These are phyloP conservation scores for Marasmarcha lunaedactyla DNA, from an alignment of 2,888 invertebrate species.

Conservation along the genomic window DNA sequence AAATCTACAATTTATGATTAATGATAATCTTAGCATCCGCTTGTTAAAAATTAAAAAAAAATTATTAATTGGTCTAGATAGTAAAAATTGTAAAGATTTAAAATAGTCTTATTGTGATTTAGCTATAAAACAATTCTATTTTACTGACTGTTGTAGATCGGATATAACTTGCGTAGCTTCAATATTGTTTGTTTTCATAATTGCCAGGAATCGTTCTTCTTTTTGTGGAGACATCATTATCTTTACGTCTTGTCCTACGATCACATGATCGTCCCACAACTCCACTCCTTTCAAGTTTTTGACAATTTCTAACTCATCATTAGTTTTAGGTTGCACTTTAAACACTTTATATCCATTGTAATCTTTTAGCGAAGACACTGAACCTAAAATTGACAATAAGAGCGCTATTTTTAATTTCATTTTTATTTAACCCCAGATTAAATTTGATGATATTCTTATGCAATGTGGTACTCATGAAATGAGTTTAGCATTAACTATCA, in stretches of 20 bases:
- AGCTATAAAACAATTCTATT: too few relatives aligned
- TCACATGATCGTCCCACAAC: constrained; percentile 42
- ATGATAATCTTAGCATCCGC: too few relatives aligned
- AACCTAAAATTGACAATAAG: not conserved
- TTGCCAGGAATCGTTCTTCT: constrained; percentile 22
- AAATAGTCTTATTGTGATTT: too few relatives aligned
- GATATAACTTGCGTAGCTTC: constrained; percentile 27
- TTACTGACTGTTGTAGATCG: constrained; percentile 44
- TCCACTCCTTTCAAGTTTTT: constrained; percentile 44
- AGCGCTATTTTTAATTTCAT: not conserved
- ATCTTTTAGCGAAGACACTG: constrained; percentile 21
- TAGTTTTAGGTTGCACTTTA: constrained; percentile 56
- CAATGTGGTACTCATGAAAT: too few relatives aligned
- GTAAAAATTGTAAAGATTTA: too few relatives aligned
- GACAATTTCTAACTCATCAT: constrained; percentile 54
- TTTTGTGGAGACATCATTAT: constrained; percentile 37
- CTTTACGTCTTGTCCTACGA: constrained; percentile 35
- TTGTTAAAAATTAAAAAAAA: too few relatives aligned
- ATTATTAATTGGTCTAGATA: too few relatives aligned
- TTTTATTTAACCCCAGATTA: too few relatives aligned
- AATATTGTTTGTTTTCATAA: constrained; percentile 19
- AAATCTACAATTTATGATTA: too few relatives aligned
- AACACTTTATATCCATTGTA: constrained; percentile 73
- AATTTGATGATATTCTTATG: too few relatives aligned
- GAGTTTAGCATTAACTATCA: too few relatives aligned